phyloP scores from a whole-genome alignment of 2,888 invertebrate genomes.

The Dusona sp. region DNA sequence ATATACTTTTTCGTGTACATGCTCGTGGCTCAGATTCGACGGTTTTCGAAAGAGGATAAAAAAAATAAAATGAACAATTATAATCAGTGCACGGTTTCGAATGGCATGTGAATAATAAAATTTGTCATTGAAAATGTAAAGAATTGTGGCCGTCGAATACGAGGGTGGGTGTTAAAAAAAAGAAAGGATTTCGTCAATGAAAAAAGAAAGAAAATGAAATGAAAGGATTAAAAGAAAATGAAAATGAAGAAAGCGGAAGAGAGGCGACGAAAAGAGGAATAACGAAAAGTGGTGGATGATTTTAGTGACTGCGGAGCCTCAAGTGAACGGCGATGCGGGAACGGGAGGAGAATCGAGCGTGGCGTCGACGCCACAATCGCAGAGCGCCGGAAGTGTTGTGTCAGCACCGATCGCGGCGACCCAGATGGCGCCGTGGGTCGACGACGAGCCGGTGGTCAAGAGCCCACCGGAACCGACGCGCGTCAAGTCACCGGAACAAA shows the following conservation, averaged over 20 bases:
- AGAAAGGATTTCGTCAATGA: background rate
- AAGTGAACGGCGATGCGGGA: constrained; percentile 80
- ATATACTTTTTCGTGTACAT: background rate
- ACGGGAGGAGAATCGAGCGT: constrained; percentile 79
- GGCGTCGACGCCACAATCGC: constrained; percentile 85
- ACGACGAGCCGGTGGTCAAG: constrained; percentile 92
- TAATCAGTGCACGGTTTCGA: constrained; percentile 67
- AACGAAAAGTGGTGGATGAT: constrained; percentile 76
- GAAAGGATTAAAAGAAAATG: background rate
- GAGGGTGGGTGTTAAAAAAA: constrained; percentile 57
- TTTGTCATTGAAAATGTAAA: background rate
- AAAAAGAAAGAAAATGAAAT: background rate
- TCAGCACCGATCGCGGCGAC: constrained; percentile 89
- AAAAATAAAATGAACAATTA: background rate
- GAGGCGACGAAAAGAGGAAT: constrained; percentile 71
- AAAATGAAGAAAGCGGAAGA: background rate
- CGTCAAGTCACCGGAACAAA: constrained; percentile 96
- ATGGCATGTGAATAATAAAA: constrained; percentile 58
- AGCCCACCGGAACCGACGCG: constrained; percentile 97
- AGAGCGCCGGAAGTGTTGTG: constrained; percentile 85
- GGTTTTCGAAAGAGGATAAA: constrained; percentile 21
- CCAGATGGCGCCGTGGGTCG: constrained; percentile 83
- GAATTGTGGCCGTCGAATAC: constrained; percentile 54
- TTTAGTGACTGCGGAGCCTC: constrained; percentile 83
- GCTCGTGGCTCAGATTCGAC: constrained; percentile 69